Evolutionary conservation across 1,140 invertebrate species (phyloP).

Genomic region (Gyrodactylus bullatarudis): DNA sequence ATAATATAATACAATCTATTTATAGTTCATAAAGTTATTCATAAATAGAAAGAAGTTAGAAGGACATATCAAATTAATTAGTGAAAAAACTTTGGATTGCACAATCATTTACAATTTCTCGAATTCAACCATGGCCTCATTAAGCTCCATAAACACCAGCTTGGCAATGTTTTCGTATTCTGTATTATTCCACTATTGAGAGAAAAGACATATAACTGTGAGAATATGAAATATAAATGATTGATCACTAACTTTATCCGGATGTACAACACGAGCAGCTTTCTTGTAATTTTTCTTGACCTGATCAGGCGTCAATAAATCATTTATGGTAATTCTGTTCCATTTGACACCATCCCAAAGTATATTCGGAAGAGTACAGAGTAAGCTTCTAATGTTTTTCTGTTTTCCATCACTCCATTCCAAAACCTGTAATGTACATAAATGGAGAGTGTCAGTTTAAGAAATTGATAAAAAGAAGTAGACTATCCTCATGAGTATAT

Average conservation of each 20-base stretch:
- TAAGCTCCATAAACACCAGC: constrained; percentile 4
- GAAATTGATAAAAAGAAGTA: too few species aligned
- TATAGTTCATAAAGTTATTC: too few species aligned
- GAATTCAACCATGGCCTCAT: constrained; percentile 3
- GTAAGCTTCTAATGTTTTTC: constrained; percentile 60
- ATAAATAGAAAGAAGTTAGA: too few species aligned
- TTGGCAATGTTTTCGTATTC: constrained; percentile 4
- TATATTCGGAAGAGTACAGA: constrained; percentile 65
- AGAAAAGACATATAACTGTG: background rate
- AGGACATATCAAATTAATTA: too few species aligned
- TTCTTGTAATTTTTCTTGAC: constrained; percentile 79
- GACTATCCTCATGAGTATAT: too few species aligned
- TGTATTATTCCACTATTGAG: constrained; percentile 4
- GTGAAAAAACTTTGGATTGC: too few species aligned
- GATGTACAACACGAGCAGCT: constrained; percentile 77
- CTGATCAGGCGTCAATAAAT: constrained; percentile 49
- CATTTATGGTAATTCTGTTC: constrained; percentile 63
- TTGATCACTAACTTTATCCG: constrained; percentile 55
- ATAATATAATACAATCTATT: too few species aligned
- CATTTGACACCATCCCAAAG: constrained; percentile 61
- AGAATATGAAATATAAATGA: constrained; percentile 3
- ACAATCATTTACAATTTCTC: too few species aligned
- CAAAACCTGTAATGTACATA: constrained; percentile 24
- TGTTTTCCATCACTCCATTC: constrained; percentile 77
- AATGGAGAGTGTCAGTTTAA: too few species aligned